These are phyloP conservation scores for Casuarius casuarius DNA, from an alignment of 2,113 vertebrate species.

Conservation along the genomic window DNA sequence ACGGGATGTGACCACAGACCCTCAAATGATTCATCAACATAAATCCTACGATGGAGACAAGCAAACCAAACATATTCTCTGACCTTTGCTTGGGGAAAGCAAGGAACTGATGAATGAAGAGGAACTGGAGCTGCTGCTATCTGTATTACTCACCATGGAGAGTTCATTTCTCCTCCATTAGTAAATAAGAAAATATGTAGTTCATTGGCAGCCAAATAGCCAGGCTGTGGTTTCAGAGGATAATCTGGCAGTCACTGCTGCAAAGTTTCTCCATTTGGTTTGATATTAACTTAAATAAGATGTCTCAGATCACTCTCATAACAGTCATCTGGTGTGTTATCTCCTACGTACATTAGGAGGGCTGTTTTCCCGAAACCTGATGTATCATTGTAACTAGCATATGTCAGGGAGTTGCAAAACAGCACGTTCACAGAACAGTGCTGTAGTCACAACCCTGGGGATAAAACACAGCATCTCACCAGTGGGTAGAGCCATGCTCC, in stretches of 20 bases:
- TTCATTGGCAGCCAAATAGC: slow-evolving; percentile 50
- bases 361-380: slow-evolving; percentile 26
- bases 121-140: slow-evolving; percentile 6
- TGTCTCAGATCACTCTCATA: slow-evolving; percentile 25
- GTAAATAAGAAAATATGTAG: slow-evolving; percentile 55
- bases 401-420: slow-evolving; percentile 54
- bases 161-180: slow-evolving; percentile 31
- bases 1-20: background rate
- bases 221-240: slow-evolving; percentile 46
- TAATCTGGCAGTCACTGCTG: slow-evolving; percentile 37
- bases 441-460: slow-evolving; percentile 11
- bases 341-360: slow-evolving; percentile 21
- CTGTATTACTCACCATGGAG: slow-evolving; percentile 34
- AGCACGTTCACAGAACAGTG: background rate
- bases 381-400: slow-evolving; percentile 18
- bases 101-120: slow-evolving; percentile 22
- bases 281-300: slow-evolving; percentile 46
- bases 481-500: background rate
- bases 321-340: slow-evolving; percentile 53
- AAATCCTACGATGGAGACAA: background rate
- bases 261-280: slow-evolving; percentile 38
- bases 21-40: background rate
- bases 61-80: background rate
- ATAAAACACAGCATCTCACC: background rate
- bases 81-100: background rate